A percentile compares a stretch with the other conserved stretches of the same genome.
Evolutionary conservation across 2,888 invertebrate genomes (phyloP).

Genomic region (Ceraclea dissimilis): DNA sequence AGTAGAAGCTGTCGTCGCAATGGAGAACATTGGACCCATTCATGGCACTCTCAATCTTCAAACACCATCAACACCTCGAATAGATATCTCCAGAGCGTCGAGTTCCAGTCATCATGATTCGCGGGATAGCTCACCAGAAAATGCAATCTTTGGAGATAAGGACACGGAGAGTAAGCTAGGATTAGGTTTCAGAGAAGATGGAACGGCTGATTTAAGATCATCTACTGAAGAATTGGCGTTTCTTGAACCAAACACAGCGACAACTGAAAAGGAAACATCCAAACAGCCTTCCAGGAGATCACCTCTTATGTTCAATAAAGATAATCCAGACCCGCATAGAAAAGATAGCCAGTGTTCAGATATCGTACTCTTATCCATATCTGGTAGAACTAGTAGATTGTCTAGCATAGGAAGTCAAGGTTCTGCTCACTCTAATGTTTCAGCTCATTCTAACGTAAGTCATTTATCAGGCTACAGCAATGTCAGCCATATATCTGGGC

Average conservation of each 20-base stretch:
- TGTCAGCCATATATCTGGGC: conserved; percentile 26
- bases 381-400: conserved; percentile 73
- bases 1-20: conserved; percentile 36
- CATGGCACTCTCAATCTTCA: conserved; percentile 36
- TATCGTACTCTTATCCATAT: conserved; percentile 64
- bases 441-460: conserved; percentile 38
- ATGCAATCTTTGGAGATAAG: conserved; percentile 61
- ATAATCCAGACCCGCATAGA: conserved; percentile 53
- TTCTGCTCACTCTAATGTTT: conserved; percentile 45
- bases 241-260: conserved; percentile 52
- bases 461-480: conserved; percentile 30
- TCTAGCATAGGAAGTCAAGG: conserved; percentile 79
- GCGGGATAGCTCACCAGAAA: conserved; percentile 76
- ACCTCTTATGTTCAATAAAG: conserved; percentile 40
- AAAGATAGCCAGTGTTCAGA: conserved; percentile 73
- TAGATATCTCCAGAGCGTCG: conserved; percentile 83
- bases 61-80: conserved; percentile 72
- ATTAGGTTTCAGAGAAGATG: conserved; percentile 64
- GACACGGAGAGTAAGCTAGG: conserved; percentile 44
- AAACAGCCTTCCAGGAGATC: conserved; percentile 39
- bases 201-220: conserved; percentile 75
- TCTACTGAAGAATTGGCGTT: conserved; percentile 85
- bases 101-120: conserved; percentile 84
- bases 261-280: conserved; percentile 30
- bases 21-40: conserved; percentile 29